Percentiles rank a stretch among this genome's conserved stretches.
These are phyloP conservation scores for Lepus timidus DNA, from an alignment of 2,113 vertebrate genomes.

Conservation along the genomic window DNA sequence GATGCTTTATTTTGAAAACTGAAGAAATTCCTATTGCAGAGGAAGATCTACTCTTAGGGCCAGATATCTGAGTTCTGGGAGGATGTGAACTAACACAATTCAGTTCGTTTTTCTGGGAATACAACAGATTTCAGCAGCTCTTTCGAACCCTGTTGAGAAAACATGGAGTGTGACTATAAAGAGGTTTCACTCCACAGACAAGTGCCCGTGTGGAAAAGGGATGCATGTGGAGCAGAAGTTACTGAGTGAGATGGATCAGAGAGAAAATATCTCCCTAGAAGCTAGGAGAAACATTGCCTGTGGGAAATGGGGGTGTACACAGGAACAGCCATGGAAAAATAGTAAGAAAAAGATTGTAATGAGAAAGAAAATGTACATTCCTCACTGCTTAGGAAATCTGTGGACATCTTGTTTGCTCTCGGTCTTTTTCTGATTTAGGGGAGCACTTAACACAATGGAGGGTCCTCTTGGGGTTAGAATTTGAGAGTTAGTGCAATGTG, in stretches of 20 bases:
- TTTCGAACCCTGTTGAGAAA: background rate
- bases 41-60: background rate
- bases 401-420: background rate
- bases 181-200: background rate
- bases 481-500: background rate
- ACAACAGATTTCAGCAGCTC: background rate
- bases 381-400: background rate
- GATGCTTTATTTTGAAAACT: conserved; percentile 46
- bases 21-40: background rate
- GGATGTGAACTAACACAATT: background rate
- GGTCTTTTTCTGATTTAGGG: background rate
- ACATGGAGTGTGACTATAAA: background rate
- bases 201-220: background rate
- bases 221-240: background rate
- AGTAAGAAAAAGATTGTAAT: background rate
- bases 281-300: background rate
- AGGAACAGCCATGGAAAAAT: background rate
- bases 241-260: background rate
- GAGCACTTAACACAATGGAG: background rate
- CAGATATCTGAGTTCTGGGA: background rate
- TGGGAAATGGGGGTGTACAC: background rate
- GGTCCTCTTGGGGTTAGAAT: background rate
- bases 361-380: background rate
- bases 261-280: background rate
- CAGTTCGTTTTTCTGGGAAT: conserved; percentile 11